These are phyloP conservation scores for Drosophila gunungcola DNA, from an alignment of 1,140 invertebrate genomes.

Conservation along the genomic window DNA sequence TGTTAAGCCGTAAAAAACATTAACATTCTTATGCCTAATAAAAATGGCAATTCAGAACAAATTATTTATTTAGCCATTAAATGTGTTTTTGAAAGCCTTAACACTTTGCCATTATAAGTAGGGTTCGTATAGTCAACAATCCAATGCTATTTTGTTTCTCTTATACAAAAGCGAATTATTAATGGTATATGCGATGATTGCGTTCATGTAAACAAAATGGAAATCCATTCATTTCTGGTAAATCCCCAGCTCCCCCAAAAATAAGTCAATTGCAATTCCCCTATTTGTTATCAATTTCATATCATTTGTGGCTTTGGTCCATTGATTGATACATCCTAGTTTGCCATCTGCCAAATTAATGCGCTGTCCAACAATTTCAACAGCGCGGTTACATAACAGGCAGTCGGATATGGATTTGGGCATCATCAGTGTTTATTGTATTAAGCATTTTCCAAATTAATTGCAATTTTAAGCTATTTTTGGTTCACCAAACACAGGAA, in stretches of 20 bases:
- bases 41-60: slow-evolving; percentile 1
- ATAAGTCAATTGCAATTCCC: not conserved
- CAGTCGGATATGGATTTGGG: slow-evolving; percentile 4
- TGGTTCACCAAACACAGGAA: slow-evolving; percentile 41
- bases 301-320: slow-evolving; percentile 33
- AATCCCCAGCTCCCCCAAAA: not conserved
- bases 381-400: slow-evolving; percentile 15
- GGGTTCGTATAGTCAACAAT: not conserved
- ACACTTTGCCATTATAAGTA: not conserved
- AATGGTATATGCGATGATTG: slow-evolving; percentile 16
- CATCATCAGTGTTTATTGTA: slow-evolving; percentile 60
- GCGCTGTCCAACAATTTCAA: slow-evolving; percentile 20
- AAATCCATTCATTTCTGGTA: not conserved
- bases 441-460: slow-evolving; percentile 64
- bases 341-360: slow-evolving; percentile 17
- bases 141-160: not conserved
- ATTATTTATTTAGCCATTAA: slow-evolving; percentile 6
- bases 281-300: slow-evolving; percentile 13
- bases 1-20: not conserved
- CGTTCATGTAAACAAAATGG: slow-evolving; percentile 22
- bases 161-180: slow-evolving; percentile 1
- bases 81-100: not conserved
- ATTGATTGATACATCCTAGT: slow-evolving; percentile 46
- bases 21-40: slow-evolving; percentile 14
- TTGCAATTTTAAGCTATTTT: slow-evolving; percentile 66